Evolutionary conservation across 2,888 invertebrate genomes (phyloP).

Genomic region (Callimorpha dominula): DNA sequence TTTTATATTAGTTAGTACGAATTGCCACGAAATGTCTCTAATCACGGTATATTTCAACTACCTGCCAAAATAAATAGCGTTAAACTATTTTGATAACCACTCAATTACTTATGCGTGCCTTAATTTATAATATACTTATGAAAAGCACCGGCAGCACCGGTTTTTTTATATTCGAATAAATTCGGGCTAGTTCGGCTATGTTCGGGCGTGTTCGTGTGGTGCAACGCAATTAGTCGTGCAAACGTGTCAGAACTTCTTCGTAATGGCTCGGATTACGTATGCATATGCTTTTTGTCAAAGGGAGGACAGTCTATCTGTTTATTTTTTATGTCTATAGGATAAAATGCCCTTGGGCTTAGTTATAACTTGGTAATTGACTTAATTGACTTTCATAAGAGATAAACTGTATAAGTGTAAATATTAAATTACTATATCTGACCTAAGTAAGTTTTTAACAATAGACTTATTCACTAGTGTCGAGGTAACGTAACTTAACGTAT

Average conservation of each 20-base stretch:
- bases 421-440: too few species aligned
- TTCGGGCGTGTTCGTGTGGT: background rate
- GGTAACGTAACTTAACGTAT: too few species aligned
- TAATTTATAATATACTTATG: background rate
- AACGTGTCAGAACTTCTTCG: background rate
- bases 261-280: background rate
- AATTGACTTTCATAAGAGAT: too few species aligned
- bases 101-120: background rate
- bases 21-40: background rate
- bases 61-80: background rate
- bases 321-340: background rate
- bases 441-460: too few species aligned
- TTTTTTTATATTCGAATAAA: background rate
- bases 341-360: too few species aligned
- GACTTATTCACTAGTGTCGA: too few species aligned
- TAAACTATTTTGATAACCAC: slow-evolving; percentile 3
- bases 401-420: too few species aligned
- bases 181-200: background rate
- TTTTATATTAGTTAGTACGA: too few species aligned
- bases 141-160: background rate
- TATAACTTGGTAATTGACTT: too few species aligned
- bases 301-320: background rate
- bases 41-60: background rate
- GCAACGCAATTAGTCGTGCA: background rate
- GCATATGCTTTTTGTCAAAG: background rate